These are phyloP conservation scores for Cyphomyrus plagiostoma DNA, from an alignment of 2,113 vertebrate genomes.

Conservation along the genomic window DNA sequence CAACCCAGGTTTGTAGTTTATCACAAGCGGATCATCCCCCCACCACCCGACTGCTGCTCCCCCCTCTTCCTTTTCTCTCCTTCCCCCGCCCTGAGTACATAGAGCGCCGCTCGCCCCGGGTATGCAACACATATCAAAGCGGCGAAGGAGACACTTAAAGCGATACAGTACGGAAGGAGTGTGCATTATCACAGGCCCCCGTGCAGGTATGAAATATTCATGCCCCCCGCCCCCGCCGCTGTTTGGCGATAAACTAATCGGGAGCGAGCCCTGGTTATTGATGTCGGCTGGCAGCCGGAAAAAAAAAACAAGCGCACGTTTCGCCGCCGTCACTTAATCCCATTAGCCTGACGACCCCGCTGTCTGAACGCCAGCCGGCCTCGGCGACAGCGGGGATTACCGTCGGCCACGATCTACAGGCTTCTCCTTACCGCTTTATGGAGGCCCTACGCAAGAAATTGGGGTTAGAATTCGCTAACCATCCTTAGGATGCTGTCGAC, in stretches of 20 bases:
- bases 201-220: not conserved
- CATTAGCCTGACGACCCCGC: not conserved
- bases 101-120: not conserved
- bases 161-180: constrained; percentile 11
- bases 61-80: not conserved
- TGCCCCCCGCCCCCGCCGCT: not conserved
- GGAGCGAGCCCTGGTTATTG: not conserved
- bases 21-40: not conserved
- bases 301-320: not conserved
- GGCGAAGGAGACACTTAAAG: not conserved
- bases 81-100: not conserved
- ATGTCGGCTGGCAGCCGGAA: not conserved
- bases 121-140: constrained; percentile 12
- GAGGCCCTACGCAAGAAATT: not conserved
- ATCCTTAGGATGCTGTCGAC: not conserved
- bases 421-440: not conserved
- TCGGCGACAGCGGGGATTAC: not conserved
- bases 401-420: not conserved
- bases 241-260: constrained; percentile 4
- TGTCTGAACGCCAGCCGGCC: not conserved
- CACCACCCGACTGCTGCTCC: not conserved
- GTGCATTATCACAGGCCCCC: not conserved
- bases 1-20: not conserved
- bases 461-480: not conserved
- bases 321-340: constrained; percentile 2